Evolutionary conservation across 2,797 vertebrate species (phyloP).

Genomic region (Coreius guichenoti): DNA sequence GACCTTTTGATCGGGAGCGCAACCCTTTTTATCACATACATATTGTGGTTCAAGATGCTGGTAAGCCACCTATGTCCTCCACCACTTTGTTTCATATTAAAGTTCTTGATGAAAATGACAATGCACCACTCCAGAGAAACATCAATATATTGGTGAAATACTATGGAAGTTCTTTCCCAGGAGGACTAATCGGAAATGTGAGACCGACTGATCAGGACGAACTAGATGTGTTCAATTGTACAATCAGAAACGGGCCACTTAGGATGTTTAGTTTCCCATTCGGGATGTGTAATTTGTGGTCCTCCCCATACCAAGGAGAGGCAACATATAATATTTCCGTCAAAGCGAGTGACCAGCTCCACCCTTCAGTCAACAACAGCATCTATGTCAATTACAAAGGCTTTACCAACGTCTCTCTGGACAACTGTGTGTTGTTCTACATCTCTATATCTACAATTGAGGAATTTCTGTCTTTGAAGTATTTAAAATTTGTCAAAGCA

Average conservation of each 20-base stretch:
- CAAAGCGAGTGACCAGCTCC: conserved; percentile 77
- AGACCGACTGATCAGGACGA: conserved; percentile 77
- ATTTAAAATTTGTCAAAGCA: conserved; percentile 80
- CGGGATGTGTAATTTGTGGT: conserved; percentile 79
- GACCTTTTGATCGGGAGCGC: conserved; percentile 74
- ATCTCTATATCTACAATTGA: conserved; percentile 71
- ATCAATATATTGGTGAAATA: conserved; percentile 83
- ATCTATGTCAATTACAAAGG: conserved; percentile 81
- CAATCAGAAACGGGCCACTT: conserved; percentile 71
- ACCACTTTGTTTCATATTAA: conserved; percentile 71
- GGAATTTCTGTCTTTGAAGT: conserved; percentile 77
- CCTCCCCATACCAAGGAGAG: conserved; percentile 77
- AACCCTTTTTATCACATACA: conserved; percentile 66
- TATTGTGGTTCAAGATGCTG: conserved; percentile 76
- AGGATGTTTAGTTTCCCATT: conserved; percentile 78
- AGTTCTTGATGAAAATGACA: conserved; percentile 81
- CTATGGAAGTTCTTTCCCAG: conserved; percentile 79
- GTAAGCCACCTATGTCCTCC: conserved; percentile 75
- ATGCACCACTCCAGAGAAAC: conserved; percentile 73
- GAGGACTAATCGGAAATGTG: conserved; percentile 79
- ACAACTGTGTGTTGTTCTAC: conserved; percentile 80
- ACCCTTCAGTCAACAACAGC: conserved; percentile 79
- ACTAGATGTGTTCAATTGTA: conserved; percentile 74
- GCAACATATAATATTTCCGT: conserved; percentile 81
- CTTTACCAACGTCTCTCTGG: conserved; percentile 79